Conservation (phyloP, 2,797 vertebrate genomes). For the Sebastiscus albofasciatus region DNA sequence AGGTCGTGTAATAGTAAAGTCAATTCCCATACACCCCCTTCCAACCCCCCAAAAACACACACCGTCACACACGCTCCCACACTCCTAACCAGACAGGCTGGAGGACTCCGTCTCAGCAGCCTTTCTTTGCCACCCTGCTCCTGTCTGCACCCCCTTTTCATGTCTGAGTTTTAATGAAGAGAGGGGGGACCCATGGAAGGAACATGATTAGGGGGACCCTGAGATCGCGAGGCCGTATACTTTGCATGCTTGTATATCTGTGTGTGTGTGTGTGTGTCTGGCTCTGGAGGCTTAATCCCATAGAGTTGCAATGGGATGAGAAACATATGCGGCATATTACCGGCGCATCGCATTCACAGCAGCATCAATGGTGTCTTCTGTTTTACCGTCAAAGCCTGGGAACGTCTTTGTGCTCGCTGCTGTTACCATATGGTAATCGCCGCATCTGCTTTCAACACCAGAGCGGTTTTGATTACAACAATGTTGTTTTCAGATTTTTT, state of each 20-base stretch:
- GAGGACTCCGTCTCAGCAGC: constrained; percentile 77
- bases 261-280: constrained; percentile 49
- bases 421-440: constrained; percentile 62
- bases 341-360: constrained; percentile 54
- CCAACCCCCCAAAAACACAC: constrained; percentile 41
- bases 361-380: constrained; percentile 72
- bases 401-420: constrained; percentile 56
- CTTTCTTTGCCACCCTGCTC: constrained; percentile 71
- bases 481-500: constrained; percentile 49
- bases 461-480: constrained; percentile 48
- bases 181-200: constrained; percentile 72
- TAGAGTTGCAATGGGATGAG: constrained; percentile 56
- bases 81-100: constrained; percentile 82
- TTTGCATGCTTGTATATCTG: constrained; percentile 32
- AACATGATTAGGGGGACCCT: constrained; percentile 69
- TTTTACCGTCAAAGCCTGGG: constrained; percentile 65
- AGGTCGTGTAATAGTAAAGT: constrained; percentile 75
- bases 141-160: constrained; percentile 74
- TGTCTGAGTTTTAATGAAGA: constrained; percentile 85
- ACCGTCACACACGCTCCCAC: constrained; percentile 79
- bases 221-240: constrained; percentile 8
- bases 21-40: constrained; percentile 69
- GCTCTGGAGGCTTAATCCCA: constrained; percentile 70
- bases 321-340: constrained; percentile 76
- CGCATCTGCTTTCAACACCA: constrained; percentile 42